Evolutionary conservation across 2,888 invertebrate species (phyloP).

Genomic region (Eulithis prunata): DNA sequence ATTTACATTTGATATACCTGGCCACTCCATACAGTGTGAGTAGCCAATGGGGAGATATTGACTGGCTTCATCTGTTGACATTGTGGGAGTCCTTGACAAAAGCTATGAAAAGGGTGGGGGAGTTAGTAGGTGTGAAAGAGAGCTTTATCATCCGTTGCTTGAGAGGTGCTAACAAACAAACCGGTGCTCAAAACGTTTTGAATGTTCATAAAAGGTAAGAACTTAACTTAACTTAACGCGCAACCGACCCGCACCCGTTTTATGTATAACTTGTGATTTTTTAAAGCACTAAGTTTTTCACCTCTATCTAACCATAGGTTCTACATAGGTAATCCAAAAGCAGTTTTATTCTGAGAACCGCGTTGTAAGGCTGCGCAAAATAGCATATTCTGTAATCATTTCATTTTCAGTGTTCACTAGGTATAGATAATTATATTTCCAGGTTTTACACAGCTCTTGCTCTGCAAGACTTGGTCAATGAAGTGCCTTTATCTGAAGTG

Average conservation of each 20-base stretch:
- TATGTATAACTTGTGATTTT: too few relatives aligned
- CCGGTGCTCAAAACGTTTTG: constrained; percentile 80
- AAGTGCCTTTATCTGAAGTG: constrained; percentile 91
- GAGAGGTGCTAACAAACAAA: constrained; percentile 86
- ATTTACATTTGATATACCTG: constrained; percentile 96
- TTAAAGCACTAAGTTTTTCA: neutral
- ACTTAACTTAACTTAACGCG: neutral
- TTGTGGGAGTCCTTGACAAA: constrained; percentile 92
- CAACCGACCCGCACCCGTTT: too few relatives aligned
- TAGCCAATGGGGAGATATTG: constrained; percentile 90
- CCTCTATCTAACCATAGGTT: too few relatives aligned
- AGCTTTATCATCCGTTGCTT: constrained; percentile 92
- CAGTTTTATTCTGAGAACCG: too few relatives aligned
- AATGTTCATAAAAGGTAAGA: constrained; percentile 87
- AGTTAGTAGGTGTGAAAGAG: constrained; percentile 94
- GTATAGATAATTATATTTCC: constrained; percentile 37
- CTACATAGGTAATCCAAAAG: too few relatives aligned
- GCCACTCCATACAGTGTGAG: constrained; percentile 97
- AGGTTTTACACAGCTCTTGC: constrained; percentile 96
- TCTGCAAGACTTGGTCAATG: constrained; percentile 96
- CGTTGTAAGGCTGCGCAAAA: too few relatives aligned
- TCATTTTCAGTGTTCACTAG: neutral
- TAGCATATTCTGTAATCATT: neutral
- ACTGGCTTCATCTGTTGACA: constrained; percentile 92
- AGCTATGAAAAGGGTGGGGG: constrained; percentile 93